Base-by-base conservation (phyloP, 1,140 invertebrate species). In the Drosophila sturtevanti region DNA sequence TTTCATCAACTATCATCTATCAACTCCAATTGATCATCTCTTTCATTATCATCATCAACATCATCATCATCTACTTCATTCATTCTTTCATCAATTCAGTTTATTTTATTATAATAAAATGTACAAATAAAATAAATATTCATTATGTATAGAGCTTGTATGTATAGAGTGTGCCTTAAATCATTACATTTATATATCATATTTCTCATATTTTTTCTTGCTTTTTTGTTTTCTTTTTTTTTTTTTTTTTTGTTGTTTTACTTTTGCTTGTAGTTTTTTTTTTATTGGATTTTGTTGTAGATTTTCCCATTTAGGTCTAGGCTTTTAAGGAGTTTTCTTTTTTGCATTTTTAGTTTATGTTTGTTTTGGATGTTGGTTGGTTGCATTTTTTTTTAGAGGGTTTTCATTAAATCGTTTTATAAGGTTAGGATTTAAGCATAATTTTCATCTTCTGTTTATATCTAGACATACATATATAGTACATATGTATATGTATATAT, bases 61-160 rank as follows among this genome's bases (percentile, higher is more conserved):
- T 38, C 65, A 54, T 81, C 63, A 22, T 37, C 65, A 38, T 52
- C 37, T 11, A 55, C 38, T 48, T n/a, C 62, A 12, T 61, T 65
- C 35, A 48, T 2, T 7, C 38, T 71, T 14, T 74, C 54, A 37
- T 64, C 72, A 77, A 67, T 63, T 79, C 79, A 81, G 77, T 79
- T 82, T 87, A 72, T 79, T 87, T 82, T 81, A 82, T 89, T 89
- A 85, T 89, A 89, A 73, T 89, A 87, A 89, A 89, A 89, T 89
- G 85, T 89, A 89, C 85, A 89, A 89, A 89, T 89, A 89, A 89
- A 89, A 89, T 89, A 89, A 89, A 89, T 89, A 89, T 89, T 84
- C 81, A 69, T 87, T 86, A 86, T 87, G 81, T 70, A 78, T 86
- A 86, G 75, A 22, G 58, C 63, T 78, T 85, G 79, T 85, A 81